phyloP scores from a whole-genome alignment of 1,140 invertebrate genomes.

The Heliconius himera region DNA sequence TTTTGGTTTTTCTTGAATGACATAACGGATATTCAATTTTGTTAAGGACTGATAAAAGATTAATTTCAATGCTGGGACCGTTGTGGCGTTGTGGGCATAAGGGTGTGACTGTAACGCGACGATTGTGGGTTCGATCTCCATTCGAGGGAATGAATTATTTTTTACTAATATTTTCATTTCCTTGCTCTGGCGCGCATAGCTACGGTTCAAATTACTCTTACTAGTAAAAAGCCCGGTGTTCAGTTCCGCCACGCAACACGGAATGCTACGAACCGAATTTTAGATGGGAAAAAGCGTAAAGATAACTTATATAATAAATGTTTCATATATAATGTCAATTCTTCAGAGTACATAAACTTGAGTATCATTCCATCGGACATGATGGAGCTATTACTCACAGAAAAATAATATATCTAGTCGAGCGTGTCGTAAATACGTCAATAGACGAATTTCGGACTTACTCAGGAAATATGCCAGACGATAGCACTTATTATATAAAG shows the following conservation, averaged over 20 bases:
- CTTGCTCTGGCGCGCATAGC: too few relatives aligned
- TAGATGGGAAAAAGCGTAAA: background rate
- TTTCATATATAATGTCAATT: background rate
- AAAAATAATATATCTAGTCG: slow-evolving; percentile 7
- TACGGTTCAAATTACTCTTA: too few relatives aligned
- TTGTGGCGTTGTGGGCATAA: too few relatives aligned
- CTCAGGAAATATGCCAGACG: background rate
- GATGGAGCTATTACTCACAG: background rate
- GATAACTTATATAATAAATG: background rate
- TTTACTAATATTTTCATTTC: too few relatives aligned
- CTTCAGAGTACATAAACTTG: background rate
- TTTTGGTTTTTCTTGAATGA: background rate
- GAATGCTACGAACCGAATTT: too few relatives aligned
- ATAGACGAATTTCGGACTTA: background rate
- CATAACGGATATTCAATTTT: too few relatives aligned
- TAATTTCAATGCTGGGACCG: background rate
- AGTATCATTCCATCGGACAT: background rate
- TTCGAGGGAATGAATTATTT: too few relatives aligned
- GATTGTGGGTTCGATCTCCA: too few relatives aligned
- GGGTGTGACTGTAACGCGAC: too few relatives aligned
- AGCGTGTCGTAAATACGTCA: slow-evolving; percentile 8
- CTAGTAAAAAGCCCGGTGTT: too few relatives aligned
- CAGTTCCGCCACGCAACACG: too few relatives aligned
- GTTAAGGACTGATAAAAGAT: background rate
- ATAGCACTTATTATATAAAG: background rate